phyloP scores from a whole-genome alignment of 2,888 invertebrate species.

The Habrosyne pyritoides region DNA sequence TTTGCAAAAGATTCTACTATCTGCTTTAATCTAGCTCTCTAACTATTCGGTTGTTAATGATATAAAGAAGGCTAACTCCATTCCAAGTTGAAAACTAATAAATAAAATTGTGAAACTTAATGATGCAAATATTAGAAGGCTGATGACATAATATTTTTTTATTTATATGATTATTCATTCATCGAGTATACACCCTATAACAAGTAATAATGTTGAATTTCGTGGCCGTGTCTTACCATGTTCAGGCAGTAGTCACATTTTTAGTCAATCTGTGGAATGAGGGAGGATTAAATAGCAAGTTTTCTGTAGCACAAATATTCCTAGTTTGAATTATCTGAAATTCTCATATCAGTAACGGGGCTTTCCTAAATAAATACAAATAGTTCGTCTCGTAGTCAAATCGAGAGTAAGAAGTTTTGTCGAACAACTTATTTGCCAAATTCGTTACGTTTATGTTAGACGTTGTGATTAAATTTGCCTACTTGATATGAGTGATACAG shows the following conservation, averaged over 20 bases:
- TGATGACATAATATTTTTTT: conserved; percentile 10
- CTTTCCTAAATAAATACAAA: conserved; percentile 14
- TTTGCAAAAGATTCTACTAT: too few species aligned
- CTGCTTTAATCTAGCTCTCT: too few species aligned
- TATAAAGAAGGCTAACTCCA: conserved; percentile 30
- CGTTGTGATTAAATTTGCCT: conserved; percentile 42
- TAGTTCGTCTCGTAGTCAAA: conserved; percentile 13
- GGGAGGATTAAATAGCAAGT: conserved; percentile 7
- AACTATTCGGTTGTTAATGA: not conserved
- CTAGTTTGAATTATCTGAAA: conserved; percentile 25
- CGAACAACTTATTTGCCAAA: conserved; percentile 35
- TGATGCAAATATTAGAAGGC: conserved; percentile 10
- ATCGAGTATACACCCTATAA: not conserved
- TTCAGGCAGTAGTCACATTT: conserved; percentile 4
- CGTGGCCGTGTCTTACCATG: not conserved
- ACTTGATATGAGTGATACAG: conserved; percentile 47
- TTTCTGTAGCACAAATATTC: conserved; percentile 44
- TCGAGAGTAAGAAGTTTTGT: conserved; percentile 21
- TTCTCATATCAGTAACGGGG: not conserved
- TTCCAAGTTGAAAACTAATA: conserved; percentile 15
- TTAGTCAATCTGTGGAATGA: not conserved
- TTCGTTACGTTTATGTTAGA: conserved; percentile 47
- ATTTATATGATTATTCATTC: conserved; percentile 7
- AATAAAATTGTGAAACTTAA: not conserved
- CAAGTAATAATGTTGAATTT: not conserved